Evolutionary conservation across 2,888 invertebrate species (phyloP).

Genomic region (Aethes cnicana): DNA sequence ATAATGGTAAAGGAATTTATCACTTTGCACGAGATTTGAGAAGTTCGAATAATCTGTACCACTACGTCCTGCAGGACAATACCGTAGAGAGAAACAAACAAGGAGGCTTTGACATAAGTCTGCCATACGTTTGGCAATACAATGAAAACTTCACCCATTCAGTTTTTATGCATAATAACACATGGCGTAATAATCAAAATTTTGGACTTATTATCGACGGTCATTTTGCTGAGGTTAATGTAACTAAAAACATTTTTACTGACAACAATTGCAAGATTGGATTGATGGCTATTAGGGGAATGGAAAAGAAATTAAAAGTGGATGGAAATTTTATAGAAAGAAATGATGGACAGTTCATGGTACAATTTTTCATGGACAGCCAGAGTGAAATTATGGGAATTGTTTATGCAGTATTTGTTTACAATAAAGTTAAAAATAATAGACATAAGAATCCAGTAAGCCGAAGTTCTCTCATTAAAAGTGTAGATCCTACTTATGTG

Average conservation of each 20-base stretch:
- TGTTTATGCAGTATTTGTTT: slow-evolving; percentile 89
- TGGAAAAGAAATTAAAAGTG: slow-evolving; percentile 97
- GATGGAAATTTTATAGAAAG: slow-evolving; percentile 89
- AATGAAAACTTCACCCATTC: slow-evolving; percentile 97
- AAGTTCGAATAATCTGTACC: slow-evolving; percentile 98
- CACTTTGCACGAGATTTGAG: slow-evolving; percentile 96
- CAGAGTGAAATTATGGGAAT: slow-evolving; percentile 96
- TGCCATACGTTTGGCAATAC: slow-evolving; percentile 98
- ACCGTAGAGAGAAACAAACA: slow-evolving; percentile 91
- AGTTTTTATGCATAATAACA: slow-evolving; percentile 92
- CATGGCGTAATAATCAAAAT: slow-evolving; percentile 92
- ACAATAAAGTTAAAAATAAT: slow-evolving; percentile 90
- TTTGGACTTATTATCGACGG: slow-evolving; percentile 94
- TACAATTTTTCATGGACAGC: slow-evolving; percentile 94
- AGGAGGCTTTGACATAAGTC: slow-evolving; percentile 93
- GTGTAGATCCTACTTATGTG: slow-evolving; percentile 88
- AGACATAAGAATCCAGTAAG: slow-evolving; percentile 66
- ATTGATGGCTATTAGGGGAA: slow-evolving; percentile 91
- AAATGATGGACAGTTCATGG: slow-evolving; percentile 91
- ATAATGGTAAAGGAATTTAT: slow-evolving; percentile 93
- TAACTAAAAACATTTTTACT: slow-evolving; percentile 91
- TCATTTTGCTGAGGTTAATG: slow-evolving; percentile 94
- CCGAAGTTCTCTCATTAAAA: slow-evolving; percentile 61
- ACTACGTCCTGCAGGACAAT: slow-evolving; percentile 94
- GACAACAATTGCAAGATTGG: slow-evolving; percentile 93